Base-by-base conservation (phyloP, 1,140 invertebrate genomes). In the Dryas iulia region DNA sequence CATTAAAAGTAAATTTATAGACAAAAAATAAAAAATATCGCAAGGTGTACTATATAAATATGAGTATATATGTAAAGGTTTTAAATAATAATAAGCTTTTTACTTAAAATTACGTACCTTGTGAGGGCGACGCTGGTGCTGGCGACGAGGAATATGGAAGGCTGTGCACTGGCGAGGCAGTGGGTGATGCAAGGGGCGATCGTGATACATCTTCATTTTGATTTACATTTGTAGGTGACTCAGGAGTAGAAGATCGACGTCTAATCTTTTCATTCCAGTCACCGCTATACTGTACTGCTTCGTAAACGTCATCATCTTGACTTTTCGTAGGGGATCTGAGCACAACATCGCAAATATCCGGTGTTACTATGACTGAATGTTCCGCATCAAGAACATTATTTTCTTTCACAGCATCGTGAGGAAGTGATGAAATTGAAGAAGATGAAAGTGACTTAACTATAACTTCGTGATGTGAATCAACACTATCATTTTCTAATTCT, bases 101-200 rank as follows among this genome's bases (percentile, higher is more conserved):
- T n/a, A n/a, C n/a, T n/a, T n/a, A n/a, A n/a, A n/a, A n/a, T 65
- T 60, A 39, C 56, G 81, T 79, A 90, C 88, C 80, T 72, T 89
- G 85, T 54, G 83, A 77, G 61, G 84, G 79, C 54, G 83, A 87
- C 72, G 78, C 73, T 10, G 78, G 72, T n/a, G 71, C 74, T 26
- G 83, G 77, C 56, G 86, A 82, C 25, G 83, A 73, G 26, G 76
- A 92, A 77, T 63, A 84, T 47, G 67, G 87, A 30, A 73, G 70
- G 71, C 72, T 90, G 74, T 77, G 93, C 74, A 75, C 89, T 11
- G 93, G 93, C 14, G 93, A 91, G 3, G 92, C 92, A 31, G 93
- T 85, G 14, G 93, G 92, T 11, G 93, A 92, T 28, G 89, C 81
- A 18, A 93, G 88, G n/a, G 93, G 93, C 53, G 93, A 93, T 8